These are phyloP conservation scores for Lithosia quadra DNA, from an alignment of 2,888 invertebrate genomes.

Conservation along the genomic window DNA sequence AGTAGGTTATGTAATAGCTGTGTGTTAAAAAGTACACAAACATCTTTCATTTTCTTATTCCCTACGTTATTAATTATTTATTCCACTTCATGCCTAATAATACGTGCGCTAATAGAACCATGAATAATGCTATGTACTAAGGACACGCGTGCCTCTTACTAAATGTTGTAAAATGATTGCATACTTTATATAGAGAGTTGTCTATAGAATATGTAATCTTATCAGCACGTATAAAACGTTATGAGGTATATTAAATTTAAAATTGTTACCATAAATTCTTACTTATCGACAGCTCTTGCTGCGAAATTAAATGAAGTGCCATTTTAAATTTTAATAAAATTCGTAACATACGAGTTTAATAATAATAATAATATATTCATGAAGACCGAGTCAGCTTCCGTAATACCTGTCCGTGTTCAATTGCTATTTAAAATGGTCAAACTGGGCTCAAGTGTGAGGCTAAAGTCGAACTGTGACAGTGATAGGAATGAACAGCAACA, in stretches of 20 bases:
- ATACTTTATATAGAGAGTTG: slow-evolving; percentile 16
- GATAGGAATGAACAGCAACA: neutral
- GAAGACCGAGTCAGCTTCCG: neutral
- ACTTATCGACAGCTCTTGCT: slow-evolving; percentile 34
- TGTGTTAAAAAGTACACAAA: neutral
- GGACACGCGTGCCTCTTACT: slow-evolving; percentile 26
- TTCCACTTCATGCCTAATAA: slow-evolving; percentile 23
- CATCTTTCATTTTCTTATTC: slow-evolving; percentile 15
- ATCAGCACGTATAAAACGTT: slow-evolving; percentile 37
- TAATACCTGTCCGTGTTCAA: neutral
- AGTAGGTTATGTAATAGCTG: neutral
- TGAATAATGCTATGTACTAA: slow-evolving; percentile 23
- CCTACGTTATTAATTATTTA: slow-evolving; percentile 18
- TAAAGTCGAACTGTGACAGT: neutral
- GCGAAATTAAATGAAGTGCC: slow-evolving; percentile 25
- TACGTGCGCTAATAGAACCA: slow-evolving; percentile 18
- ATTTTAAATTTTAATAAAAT: slow-evolving; percentile 16
- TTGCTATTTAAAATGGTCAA: neutral
- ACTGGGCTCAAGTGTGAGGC: neutral
- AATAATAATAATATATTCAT: neutral
- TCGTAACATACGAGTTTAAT: neutral
- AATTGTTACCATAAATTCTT: slow-evolving; percentile 36
- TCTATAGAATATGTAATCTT: slow-evolving; percentile 40
- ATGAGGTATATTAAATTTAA: slow-evolving; percentile 34
- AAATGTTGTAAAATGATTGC: slow-evolving; percentile 21